phyloP scores from a whole-genome alignment of 2,888 invertebrate genomes.

The Sminthurinus aureus region DNA sequence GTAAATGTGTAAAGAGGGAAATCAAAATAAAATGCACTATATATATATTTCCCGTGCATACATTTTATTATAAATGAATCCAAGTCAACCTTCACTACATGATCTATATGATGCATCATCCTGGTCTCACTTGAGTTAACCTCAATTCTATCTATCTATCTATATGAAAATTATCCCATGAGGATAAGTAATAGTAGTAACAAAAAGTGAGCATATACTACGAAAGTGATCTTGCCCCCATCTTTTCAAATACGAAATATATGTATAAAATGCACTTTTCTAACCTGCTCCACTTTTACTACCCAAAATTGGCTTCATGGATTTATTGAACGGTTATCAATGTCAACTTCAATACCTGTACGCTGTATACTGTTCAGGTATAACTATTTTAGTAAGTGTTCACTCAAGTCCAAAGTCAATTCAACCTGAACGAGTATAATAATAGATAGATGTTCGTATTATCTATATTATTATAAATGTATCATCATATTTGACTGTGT shows the following conservation, averaged over 20 bases:
- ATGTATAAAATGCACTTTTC: too few species aligned
- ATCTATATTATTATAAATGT: too few species aligned
- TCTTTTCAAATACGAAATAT: not conserved
- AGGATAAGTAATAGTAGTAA: not conserved
- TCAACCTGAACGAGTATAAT: too few species aligned
- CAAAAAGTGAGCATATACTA: not conserved
- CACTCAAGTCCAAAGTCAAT: not conserved
- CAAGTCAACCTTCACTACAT: too few species aligned
- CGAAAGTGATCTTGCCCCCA: not conserved
- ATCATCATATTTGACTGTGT: too few species aligned
- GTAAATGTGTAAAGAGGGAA: too few species aligned
- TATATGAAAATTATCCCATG: not conserved
- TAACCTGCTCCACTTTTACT: constrained; percentile 28
- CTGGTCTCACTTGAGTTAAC: not conserved
- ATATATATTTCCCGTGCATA: too few species aligned
- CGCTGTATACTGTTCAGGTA: too few species aligned
- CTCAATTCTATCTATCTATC: not conserved
- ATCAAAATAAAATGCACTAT: too few species aligned
- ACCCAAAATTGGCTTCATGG: constrained; percentile 14
- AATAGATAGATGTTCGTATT: too few species aligned
- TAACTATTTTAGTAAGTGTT: not conserved
- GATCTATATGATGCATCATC: too few species aligned
- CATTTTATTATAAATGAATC: too few species aligned
- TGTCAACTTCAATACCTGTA: constrained; percentile 10
- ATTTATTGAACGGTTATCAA: constrained; percentile 23